phyloP scores from a whole-genome alignment of 2,888 invertebrate genomes.

The Synanthedon vespiformis region DNA sequence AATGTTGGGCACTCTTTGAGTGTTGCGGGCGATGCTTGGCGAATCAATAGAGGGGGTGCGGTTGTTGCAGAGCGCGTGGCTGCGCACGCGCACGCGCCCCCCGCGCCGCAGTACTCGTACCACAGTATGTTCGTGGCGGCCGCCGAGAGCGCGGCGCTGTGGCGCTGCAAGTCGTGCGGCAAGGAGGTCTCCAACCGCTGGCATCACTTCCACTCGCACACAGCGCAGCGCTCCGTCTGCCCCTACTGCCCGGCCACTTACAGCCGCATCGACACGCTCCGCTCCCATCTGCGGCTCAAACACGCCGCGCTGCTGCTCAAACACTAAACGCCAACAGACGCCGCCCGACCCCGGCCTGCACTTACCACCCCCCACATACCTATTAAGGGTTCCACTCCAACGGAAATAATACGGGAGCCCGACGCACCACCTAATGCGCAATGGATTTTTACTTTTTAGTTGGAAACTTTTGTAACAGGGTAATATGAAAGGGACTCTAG shows the following conservation, averaged over 20 bases:
- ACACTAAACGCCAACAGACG: constrained; percentile 29
- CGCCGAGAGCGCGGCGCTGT: constrained; percentile 78
- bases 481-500: constrained; percentile 39
- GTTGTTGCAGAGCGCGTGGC: constrained; percentile 29
- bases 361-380: constrained; percentile 4
- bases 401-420: background rate
- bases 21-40: background rate
- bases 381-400: no score
- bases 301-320: constrained; percentile 71
- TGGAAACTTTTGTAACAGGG: constrained; percentile 35
- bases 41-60: background rate
- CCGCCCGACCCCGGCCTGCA: constrained; percentile 13
- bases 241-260: constrained; percentile 89
- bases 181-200: constrained; percentile 90
- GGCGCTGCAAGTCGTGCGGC: constrained; percentile 86
- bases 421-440: background rate
- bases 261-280: constrained; percentile 88
- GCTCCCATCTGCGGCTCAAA: constrained; percentile 84
- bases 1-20: background rate
- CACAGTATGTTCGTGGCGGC: constrained; percentile 86
- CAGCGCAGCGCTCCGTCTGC: constrained; percentile 82
- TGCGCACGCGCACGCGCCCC: constrained; percentile 17
- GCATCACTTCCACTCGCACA: constrained; percentile 90
- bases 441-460: background rate
- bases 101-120: constrained; percentile 74